These are phyloP conservation scores for Oxystoma pomonae DNA, from an alignment of 2,888 invertebrate species.

Conservation along the genomic window DNA sequence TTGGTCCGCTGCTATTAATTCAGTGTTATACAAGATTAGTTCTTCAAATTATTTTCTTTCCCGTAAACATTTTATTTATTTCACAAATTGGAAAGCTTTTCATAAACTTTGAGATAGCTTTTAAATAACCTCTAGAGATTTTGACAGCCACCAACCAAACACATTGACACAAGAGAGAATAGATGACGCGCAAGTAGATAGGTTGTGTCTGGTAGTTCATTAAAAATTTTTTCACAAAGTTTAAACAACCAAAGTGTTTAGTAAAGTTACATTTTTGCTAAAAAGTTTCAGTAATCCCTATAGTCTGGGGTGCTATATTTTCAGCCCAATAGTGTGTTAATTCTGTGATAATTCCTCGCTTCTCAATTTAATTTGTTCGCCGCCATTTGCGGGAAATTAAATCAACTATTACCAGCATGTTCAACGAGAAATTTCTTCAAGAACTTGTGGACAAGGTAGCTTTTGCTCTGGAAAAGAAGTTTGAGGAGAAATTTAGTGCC, in stretches of 20 bases:
- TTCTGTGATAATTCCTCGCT: background rate
- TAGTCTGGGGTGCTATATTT: too few species aligned
- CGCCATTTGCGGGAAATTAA: slow-evolving; percentile 1
- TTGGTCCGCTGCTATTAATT: too few species aligned
- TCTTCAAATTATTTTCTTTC: too few species aligned
- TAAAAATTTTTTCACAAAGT: background rate
- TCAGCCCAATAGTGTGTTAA: background rate
- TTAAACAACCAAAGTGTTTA: background rate
- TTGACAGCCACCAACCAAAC: too few species aligned
- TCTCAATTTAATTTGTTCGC: background rate
- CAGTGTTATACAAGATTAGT: too few species aligned
- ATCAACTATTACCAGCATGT: background rate
- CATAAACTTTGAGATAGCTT: too few species aligned
- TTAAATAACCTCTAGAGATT: too few species aligned
- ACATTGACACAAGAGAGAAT: too few species aligned
- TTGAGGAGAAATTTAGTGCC: background rate
- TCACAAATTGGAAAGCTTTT: too few species aligned
- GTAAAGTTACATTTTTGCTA: background rate
- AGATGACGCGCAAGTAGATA: too few species aligned
- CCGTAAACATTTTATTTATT: too few species aligned
- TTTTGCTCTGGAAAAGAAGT: background rate
- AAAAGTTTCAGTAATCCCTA: too few species aligned
- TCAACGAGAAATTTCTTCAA: background rate
- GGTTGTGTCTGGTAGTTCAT: background rate
- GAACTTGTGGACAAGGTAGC: background rate